Base-by-base conservation (phyloP, 1,140 invertebrate species). In the Thaumatotibia leucotreta region DNA sequence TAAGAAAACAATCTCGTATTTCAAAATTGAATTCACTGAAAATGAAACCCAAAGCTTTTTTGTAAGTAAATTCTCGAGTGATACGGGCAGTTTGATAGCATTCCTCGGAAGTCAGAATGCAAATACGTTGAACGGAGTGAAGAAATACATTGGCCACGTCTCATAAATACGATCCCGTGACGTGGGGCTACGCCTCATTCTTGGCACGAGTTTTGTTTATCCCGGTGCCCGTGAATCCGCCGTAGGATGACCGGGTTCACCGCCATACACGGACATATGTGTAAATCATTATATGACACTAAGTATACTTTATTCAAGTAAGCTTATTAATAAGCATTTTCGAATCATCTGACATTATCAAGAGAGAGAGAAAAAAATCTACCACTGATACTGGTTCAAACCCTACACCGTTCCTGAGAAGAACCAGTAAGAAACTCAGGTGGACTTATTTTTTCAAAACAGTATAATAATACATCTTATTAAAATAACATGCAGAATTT, bases 161-260 rank as follows among this genome's bases (percentile, higher is more conserved):
- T 17, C 24, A 58, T 29, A 65, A 54, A 65, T 31, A 33, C 27
- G 27, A 23, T 20, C 49, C 22, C 31, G 20, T 65, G 63, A 65
- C 63, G 63, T 20, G 63, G 22, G 8, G 27, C 8, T 31, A 31
- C 45, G 63, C 63, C 49, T 22, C 20, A 50, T 22, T 31, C 39
- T 65, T 65, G 63, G 63, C 63, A 65, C n/a, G 49, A 5, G 45
- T 65, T 66, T 64, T 77, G 75, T 77, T 77, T 77, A 74, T 69
- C 65, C 66, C 66, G 61, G 27, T 66, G 66, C 70, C 72, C 72
- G 66, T 70, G 70, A 77, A 69, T 72, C 35, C 68, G 22, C 31
- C 58, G 31, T 66, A 63, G 62, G 64, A 64, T 74, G 66, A 17
- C 64, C 65, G 54, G 71, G 69, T 75, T 75, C 71, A 69, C 64